Base-by-base conservation (phyloP, 1,140 invertebrate genomes). In the Cherax quadricarinatus region DNA sequence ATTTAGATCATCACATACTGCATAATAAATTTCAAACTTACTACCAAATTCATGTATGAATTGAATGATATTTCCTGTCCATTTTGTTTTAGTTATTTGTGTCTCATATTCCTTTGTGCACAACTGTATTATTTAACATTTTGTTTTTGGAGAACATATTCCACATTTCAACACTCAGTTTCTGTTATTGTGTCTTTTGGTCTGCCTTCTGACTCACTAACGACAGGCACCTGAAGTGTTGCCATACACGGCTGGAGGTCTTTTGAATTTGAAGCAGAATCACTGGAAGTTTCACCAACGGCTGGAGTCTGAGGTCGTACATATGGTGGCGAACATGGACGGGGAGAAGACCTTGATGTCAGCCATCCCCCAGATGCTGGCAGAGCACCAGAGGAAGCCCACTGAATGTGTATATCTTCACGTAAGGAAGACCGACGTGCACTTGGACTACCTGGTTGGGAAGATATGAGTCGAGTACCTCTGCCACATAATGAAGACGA, bases 371-470 rank as follows among this genome's bases (percentile, higher is more conserved):
- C 78, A 80, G 57, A n/a, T 81, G 24, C 75, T 87, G 90, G 90
- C 79, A 91, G 30, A 81, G 90, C 90, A 81, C 90, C 79, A 14
- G 90, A 91, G 90, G 90, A 91, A 91, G 90, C 84, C 90, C 90
- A 91, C 24, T 91, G 90, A 53, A 60, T 48, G 53, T 82, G 84
- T 48, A 91, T 30, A 66, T 91, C 90, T 53, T 70, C 85, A 80
- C 66, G 75, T 82, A 91, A 53, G 49, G 90, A 91, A 91, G 84
- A 91, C 83, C 90, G 84, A 66, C 90, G 90, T 18, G 90, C 78
- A 24, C 60, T 86, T 66, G 90, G 90, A 41, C 82, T 91, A 41
- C 78, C 79, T n/a, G 90, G 90, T 30, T 86, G 84, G 51, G 90
- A 91, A 9, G 79, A 41, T 30, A 78, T 75, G 70, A 91, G 78